Evolutionary conservation across 2,888 invertebrate genomes (phyloP), one percentile per base, ranked within the genome.

Genomic region (Melanostoma mellinum): DNA sequence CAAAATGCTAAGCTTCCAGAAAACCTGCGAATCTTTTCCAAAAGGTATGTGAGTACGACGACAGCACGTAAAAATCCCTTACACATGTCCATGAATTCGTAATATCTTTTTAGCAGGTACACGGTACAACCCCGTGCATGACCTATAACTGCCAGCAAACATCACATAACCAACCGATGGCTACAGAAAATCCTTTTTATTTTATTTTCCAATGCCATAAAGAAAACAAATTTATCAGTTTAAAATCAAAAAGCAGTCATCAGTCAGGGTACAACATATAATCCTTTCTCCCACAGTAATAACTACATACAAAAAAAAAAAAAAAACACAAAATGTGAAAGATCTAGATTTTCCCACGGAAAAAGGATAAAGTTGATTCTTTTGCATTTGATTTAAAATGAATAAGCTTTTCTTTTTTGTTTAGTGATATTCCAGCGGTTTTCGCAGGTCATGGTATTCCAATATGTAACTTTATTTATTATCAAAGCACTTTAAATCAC

Each of bases 281-380:
- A 20, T 20, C 20, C 20, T 20, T 20, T 20, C 1, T 20, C 20
- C 20, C 20, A 20, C 20, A 20, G 20, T 20, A 20, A 20, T 20
- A 20, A 20, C 20, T n/a, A 8, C 2, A 38, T 10, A n/a, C n/a
- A 2, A 4, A 33, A 69, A 61, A 55, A 30, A n/a, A 42, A 42
- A 69, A 56, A 52, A 35, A 60, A 48, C 10, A 33, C 9, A 33
- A 38, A 38, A 30, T 65, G 50, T 46, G 8, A 10, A 2, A 58
- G 2, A 36, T 42, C 30, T 30, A 20, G 20, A 20, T 40, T 42
- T 61, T 8, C 69, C 50, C 48, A 48, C 55, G 50, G 69, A 69
- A 73, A 75, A 33, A 69, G 79, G 63, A 79, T 74, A 74, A 44
- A 42, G 65, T 46, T 52, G 48, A 50, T 35, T 69, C 35, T 53